A percentile compares a stretch with the other conserved stretches of the same genome.
Conservation (phyloP, 2,888 invertebrate species). For the Pandemis cinnamomeana region DNA sequence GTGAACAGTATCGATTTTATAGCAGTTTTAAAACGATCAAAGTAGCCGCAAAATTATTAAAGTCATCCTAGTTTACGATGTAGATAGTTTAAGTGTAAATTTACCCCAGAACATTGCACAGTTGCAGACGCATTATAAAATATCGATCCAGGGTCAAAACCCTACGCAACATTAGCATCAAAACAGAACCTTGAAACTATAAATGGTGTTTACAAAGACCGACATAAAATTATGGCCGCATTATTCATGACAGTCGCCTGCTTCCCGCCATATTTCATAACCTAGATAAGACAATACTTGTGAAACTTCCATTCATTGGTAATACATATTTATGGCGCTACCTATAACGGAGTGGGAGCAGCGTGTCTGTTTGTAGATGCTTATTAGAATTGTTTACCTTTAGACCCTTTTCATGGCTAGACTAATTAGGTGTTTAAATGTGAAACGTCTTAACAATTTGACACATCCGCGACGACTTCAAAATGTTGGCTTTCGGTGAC, state of each 20-base stretch:
- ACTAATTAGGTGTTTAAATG: too few species aligned
- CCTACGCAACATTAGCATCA: not conserved
- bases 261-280: constrained; percentile 22
- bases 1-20: too few species aligned
- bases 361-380: not conserved
- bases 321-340: constrained; percentile 32
- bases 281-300: constrained; percentile 30
- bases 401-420: too few species aligned
- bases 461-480: too few species aligned
- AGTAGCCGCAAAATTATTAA: too few species aligned
- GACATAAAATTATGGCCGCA: constrained; percentile 6
- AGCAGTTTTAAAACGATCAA: too few species aligned
- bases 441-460: too few species aligned
- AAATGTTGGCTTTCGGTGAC: too few species aligned
- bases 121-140: too few species aligned
- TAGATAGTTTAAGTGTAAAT: too few species aligned
- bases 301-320: constrained; percentile 24
- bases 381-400: not conserved
- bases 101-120: too few species aligned
- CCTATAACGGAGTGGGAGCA: not conserved
- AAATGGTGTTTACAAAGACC: constrained; percentile 16
- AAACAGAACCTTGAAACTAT: constrained; percentile 7
- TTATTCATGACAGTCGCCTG: constrained; percentile 22
- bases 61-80: too few species aligned
- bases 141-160: not conserved